These are phyloP conservation scores for Synanceia verrucosa DNA, from an alignment of 2,797 vertebrate species.

Conservation along the genomic window DNA sequence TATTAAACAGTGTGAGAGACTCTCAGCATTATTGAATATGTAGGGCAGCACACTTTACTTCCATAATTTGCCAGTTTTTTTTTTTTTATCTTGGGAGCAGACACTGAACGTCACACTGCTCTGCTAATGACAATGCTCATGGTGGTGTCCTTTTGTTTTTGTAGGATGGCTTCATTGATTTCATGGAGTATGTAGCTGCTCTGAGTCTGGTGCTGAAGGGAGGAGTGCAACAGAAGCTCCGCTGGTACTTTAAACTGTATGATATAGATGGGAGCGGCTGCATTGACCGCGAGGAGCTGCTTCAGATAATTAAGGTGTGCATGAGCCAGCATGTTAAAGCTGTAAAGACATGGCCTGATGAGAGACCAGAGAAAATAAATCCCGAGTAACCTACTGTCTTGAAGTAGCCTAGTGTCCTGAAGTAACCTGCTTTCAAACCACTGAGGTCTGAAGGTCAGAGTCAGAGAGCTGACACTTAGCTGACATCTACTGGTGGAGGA, in stretches of 20 bases:
- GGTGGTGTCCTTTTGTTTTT: neutral
- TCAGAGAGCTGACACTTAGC: neutral
- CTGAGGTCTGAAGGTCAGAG: neutral
- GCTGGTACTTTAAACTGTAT: conserved; percentile 89
- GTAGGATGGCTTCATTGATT: conserved; percentile 88
- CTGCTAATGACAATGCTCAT: neutral
- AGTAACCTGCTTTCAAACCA: conserved; percentile 12
- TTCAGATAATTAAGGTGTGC: conserved; percentile 84
- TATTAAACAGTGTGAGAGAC: no score
- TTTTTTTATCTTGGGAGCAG: no score
- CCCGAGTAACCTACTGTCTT: conserved; percentile 2
- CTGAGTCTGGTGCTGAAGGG: conserved; percentile 87
- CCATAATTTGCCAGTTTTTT: neutral
- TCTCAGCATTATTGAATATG: no score
- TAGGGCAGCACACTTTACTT: neutral
- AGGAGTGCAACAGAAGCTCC: conserved; percentile 86
- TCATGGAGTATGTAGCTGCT: conserved; percentile 90
- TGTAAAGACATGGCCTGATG: neutral
- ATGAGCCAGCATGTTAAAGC: neutral
- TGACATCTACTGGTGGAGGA: conserved; percentile 69
- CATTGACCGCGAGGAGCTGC: conserved; percentile 85
- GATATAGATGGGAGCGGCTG: conserved; percentile 87
- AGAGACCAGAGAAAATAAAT: neutral
- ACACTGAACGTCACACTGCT: neutral
- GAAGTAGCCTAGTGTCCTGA: conserved; percentile 19